Percentiles rank a stretch among this genome's conserved stretches.
Evolutionary conservation across 2,888 invertebrate species (phyloP).

Genomic region (Anaspis maculata): DNA sequence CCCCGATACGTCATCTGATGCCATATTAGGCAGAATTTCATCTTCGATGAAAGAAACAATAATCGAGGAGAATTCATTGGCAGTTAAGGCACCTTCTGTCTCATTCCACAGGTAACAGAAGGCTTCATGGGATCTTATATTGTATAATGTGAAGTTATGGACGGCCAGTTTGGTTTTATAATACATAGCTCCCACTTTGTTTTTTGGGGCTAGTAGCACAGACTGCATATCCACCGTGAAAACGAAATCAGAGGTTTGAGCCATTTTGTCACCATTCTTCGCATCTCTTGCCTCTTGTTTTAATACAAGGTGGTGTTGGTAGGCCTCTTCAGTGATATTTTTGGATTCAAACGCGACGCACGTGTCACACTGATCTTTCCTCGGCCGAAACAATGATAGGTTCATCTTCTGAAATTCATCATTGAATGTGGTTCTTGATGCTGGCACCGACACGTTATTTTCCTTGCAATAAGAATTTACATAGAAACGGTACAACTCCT

Average conservation of each 20-base stretch:
- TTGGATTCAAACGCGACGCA: background rate
- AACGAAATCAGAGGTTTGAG: background rate
- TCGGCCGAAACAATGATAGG: background rate
- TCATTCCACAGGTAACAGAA: too few relatives aligned
- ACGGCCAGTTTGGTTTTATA: too few relatives aligned
- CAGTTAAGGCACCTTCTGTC: too few relatives aligned
- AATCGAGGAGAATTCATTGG: too few relatives aligned
- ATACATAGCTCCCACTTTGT: too few relatives aligned
- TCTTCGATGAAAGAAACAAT: too few relatives aligned
- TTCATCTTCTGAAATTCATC: background rate
- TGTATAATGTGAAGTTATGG: background rate
- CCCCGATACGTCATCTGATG: too few relatives aligned
- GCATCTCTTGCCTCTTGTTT: background rate
- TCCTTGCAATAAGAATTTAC: too few relatives aligned
- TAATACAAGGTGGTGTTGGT: background rate
- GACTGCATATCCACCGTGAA: background rate
- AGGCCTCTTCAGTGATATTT: background rate
- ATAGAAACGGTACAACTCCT: background rate
- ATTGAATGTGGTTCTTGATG: too few relatives aligned
- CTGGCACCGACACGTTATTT: too few relatives aligned
- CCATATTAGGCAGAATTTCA: too few relatives aligned
- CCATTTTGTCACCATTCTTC: background rate
- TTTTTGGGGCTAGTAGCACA: too few relatives aligned
- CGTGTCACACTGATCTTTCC: background rate
- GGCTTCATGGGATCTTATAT: slow-evolving; percentile 3